These are phyloP conservation scores for Morone chrysops DNA, from an alignment of 2,113 vertebrate genomes.

Conservation along the genomic window DNA sequence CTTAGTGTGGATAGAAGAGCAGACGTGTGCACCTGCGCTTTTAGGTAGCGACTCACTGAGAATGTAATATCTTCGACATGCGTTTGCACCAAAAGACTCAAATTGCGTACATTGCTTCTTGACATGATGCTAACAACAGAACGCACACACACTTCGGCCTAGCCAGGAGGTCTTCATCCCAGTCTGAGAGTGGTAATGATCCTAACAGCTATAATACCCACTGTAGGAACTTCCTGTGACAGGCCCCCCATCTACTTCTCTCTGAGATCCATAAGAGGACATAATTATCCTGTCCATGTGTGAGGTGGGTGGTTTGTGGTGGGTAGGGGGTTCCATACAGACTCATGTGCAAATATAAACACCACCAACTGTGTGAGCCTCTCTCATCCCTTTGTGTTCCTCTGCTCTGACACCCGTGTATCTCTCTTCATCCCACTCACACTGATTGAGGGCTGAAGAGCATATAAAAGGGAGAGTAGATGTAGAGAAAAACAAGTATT, in stretches of 20 bases:
- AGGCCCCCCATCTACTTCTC: not conserved
- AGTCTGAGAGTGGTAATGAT: constrained; percentile 28
- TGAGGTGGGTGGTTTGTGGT: not conserved
- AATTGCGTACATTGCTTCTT: not conserved
- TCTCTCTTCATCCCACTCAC: not conserved
- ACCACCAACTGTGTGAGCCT: constrained; percentile 8
- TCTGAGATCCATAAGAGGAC: constrained; percentile 27
- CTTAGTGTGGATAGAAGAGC: not conserved
- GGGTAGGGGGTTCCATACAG: not conserved
- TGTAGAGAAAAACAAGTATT: constrained; percentile 12
- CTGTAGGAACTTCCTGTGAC: not conserved
- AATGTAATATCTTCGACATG: not conserved
- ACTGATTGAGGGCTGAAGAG: not conserved
- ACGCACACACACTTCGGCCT: not conserved
- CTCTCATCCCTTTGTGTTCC: constrained; percentile 1
- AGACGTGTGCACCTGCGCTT: not conserved
- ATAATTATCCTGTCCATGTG: constrained; percentile 25
- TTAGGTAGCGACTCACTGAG: not conserved
- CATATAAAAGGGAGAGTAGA: constrained; percentile 10
- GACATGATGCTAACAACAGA: not conserved
- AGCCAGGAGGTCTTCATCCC: constrained; percentile 36
- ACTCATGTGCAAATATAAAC: constrained; percentile 19
- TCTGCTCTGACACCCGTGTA: constrained; percentile 15
- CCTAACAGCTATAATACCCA: constrained; percentile 2
- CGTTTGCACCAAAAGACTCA: not conserved